Evolutionary conservation across 2,797 vertebrate species (phyloP).

Genomic region (Eulemur coronatus): DNA sequence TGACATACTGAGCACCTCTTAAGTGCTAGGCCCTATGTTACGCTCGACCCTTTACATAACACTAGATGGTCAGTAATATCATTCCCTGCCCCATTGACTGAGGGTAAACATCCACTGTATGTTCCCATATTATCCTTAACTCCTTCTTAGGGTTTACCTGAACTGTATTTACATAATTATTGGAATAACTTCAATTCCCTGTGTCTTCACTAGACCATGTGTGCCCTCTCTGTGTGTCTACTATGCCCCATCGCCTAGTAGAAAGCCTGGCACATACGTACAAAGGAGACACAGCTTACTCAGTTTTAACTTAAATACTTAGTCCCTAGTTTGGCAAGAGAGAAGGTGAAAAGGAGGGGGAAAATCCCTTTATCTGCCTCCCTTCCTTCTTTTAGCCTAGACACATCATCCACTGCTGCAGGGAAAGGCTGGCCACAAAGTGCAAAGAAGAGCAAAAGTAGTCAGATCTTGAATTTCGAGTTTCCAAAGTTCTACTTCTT

Average conservation of each 20-base stretch:
- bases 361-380: not conserved
- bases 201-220: not conserved
- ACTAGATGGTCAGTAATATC: not conserved
- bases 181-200: not conserved
- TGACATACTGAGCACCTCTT: rapidly evolving
- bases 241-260: not conserved
- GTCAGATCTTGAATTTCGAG: not conserved
- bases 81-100: not conserved
- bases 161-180: not conserved
- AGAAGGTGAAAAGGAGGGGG: not conserved
- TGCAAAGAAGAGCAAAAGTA: not conserved
- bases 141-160: not conserved
- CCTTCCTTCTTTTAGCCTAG: not conserved
- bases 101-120: rapidly evolving
- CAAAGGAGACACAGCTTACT: not conserved
- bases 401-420: rapidly evolving
- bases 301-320: not conserved
- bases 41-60: not conserved
- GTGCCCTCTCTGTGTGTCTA: not conserved
- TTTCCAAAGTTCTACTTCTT: not conserved
- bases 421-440: not conserved
- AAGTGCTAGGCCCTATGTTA: not conserved
- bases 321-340: not conserved
- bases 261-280: not conserved
- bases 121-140: not conserved